Conservation (phyloP, 30 jellyfish, hydroid and myxozoan species). For the Sanderia malayensis region DNA sequence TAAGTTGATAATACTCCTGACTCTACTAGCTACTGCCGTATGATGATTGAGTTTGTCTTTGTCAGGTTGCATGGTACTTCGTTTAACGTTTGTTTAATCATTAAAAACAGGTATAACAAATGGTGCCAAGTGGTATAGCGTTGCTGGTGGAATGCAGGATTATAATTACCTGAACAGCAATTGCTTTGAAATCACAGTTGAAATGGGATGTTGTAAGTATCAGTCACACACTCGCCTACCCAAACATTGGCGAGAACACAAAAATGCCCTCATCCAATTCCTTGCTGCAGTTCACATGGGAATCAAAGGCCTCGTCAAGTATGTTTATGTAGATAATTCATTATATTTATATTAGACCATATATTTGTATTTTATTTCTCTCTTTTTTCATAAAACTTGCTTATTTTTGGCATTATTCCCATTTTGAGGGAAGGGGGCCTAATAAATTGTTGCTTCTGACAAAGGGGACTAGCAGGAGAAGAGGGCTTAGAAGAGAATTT, state of each 20-base stretch:
- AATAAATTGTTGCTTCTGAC: too few relatives aligned
- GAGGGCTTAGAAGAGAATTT: too few relatives aligned
- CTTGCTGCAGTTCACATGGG: constrained; percentile 80
- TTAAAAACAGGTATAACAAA: constrained; percentile 89
- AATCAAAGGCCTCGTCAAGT: constrained; percentile 88
- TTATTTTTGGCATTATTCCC: too few relatives aligned
- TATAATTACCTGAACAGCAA: constrained; percentile 77
- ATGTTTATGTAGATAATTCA: too few relatives aligned
- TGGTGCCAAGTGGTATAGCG: constrained; percentile 99
- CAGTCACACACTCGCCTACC: constrained; percentile 58
- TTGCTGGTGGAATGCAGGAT: constrained; percentile 99
- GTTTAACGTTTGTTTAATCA: too few relatives aligned
- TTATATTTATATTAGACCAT: too few relatives aligned
- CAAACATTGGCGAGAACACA: constrained; percentile 77
- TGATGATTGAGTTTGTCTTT: too few relatives aligned
- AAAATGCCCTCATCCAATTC: constrained; percentile 50
- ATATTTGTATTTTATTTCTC: too few relatives aligned
- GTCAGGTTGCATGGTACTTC: too few relatives aligned
- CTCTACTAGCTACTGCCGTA: neutral
- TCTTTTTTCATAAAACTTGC: too few relatives aligned
- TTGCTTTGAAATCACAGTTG: constrained; percentile 97
- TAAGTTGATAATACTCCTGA: neutral
- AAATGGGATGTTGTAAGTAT: constrained; percentile 92
- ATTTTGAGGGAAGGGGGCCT: too few relatives aligned
- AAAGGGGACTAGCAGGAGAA: too few relatives aligned